Percentiles rank a stretch among this genome's conserved stretches.
Evolutionary conservation across 2,113 vertebrate genomes (phyloP).

Genomic region (Mobula hypostoma): DNA sequence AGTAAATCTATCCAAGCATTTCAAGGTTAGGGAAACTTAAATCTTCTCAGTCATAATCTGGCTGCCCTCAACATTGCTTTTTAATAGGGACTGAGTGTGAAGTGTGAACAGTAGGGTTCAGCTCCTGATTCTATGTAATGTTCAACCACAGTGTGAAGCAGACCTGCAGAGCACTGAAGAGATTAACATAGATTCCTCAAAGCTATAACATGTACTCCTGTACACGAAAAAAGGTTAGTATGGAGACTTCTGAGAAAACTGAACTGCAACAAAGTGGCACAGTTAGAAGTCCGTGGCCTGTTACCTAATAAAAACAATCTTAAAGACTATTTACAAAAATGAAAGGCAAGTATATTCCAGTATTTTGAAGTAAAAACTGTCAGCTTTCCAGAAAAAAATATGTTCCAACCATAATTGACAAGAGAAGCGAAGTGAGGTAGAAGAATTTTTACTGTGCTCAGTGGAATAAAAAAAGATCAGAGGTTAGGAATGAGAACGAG

Average conservation of each 20-base stretch:
- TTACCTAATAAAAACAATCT: slow-evolving; percentile 8
- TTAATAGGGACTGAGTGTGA: not conserved
- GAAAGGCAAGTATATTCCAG: not conserved
- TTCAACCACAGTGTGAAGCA: not conserved
- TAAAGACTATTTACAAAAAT: not conserved
- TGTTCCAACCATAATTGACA: slow-evolving; percentile 8
- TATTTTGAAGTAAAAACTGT: not conserved
- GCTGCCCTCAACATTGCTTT: not conserved
- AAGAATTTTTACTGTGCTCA: not conserved
- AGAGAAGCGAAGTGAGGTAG: not conserved
- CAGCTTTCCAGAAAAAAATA: not conserved
- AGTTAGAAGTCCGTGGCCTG: not conserved
- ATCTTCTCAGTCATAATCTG: not conserved
- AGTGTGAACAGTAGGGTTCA: not conserved
- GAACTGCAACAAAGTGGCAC: not conserved
- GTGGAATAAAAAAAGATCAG: not conserved
- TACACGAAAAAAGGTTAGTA: not conserved
- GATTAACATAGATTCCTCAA: slow-evolving; percentile 17
- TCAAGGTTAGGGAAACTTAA: not conserved
- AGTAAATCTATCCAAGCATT: not conserved
- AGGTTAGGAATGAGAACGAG: not conserved
- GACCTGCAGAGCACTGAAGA: not conserved
- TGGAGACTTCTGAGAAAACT: not conserved
- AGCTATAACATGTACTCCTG: not conserved
- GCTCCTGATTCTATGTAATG: not conserved